Base-by-base conservation (phyloP, 2,888 invertebrate species). In the Harpalus rubripes region DNA sequence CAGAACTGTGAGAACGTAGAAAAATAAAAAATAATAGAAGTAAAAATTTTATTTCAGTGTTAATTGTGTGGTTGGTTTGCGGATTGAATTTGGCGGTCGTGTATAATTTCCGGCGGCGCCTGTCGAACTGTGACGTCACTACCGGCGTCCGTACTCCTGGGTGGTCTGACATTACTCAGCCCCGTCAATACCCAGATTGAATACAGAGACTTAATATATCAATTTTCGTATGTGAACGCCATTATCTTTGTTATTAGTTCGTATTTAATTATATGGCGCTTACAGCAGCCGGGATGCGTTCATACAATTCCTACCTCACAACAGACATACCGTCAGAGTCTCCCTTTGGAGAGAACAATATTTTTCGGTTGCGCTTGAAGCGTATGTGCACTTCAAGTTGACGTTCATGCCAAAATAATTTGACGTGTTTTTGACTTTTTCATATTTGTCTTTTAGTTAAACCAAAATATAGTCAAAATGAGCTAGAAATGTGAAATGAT, bases 171-270 rank as follows among this genome's bases (percentile, higher is more conserved):
- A 87, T 88, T 87, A 87, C 86, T 88, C 88, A 87, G 87, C 87
- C 72, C 72, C 74, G 59, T 83, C 87, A 87, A 83, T 83, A 88
- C 87, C 85, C 87, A 82, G 87, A 88, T 88, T 87, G 87, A 88
- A 87, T 86, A 86, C 87, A 87, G 86, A 87, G 88, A 87, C 87
- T 88, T 88, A 88, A 88, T 88, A 88, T 87, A 88, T 88, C 88
- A 88, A 88, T 88, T 88, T 88, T 88, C 87, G 86, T 87, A 86
- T 86, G 72, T 74, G 87, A 87, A 86, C 86, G 87, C 87, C 85
- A 86, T 87, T 87, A 87, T 83, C 85, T 86, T 87, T 87, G 86
- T 86, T 87, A 88, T 87, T 88, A 88, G 87, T 86, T 85, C 86
- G 87, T 87, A 86, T 88, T 88, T 88, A 88, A 88, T 88, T 87